Evolutionary conservation across 2,888 invertebrate species (phyloP), one percentile per base, ranked within the genome.

Genomic region (Phytoseiulus persimilis): DNA sequence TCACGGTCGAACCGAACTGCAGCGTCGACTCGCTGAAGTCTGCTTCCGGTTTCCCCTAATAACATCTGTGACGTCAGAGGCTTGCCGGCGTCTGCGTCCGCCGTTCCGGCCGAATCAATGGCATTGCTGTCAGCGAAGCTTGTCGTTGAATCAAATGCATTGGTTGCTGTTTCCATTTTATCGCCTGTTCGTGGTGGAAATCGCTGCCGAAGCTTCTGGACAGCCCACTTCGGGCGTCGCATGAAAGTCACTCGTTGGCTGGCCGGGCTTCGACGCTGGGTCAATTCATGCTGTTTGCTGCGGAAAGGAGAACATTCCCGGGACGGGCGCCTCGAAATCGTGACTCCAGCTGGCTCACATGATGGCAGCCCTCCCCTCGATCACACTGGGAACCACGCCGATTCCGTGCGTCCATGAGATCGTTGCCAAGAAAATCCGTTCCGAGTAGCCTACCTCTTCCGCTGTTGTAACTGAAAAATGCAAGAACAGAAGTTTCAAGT

Each of bases 1-100:
- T 94, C 94, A 83, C 46, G 90, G 89, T 93, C 96, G 96, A 89
- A 90, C 90, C 33, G 90, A 90, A 83, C 90, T 91, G 32, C 39
- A 31, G n/a, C 28, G 28, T 32, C 89, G 89, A 65, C 33, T 39
- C 45, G 32, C 89, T 18, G 33, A 32, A 31, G 28, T 31, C 46
- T 46, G 18, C 18, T 45, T 83, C 90, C 90, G 90, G 84, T 33
- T 89, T 83, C 87, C 31, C 83, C 39, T 90, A 87, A 3, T 28
- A 65, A 65, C 65, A 65, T 65, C 18, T 18, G 65, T 65, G 65
- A 65, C 65, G 65, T 65, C 65, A 65, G 65, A 1, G n/a, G 65
- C 65, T 65, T 28, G 28, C 65, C 65, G 65, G 65, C 23, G 23
- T 14, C 65, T 65, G 65, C 23, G 39, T 39, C 39, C 65, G 65